Evolutionary conservation across 2,113 vertebrate species (phyloP), one percentile per base, ranked within the genome.

Genomic region (Lepus europaeus): DNA sequence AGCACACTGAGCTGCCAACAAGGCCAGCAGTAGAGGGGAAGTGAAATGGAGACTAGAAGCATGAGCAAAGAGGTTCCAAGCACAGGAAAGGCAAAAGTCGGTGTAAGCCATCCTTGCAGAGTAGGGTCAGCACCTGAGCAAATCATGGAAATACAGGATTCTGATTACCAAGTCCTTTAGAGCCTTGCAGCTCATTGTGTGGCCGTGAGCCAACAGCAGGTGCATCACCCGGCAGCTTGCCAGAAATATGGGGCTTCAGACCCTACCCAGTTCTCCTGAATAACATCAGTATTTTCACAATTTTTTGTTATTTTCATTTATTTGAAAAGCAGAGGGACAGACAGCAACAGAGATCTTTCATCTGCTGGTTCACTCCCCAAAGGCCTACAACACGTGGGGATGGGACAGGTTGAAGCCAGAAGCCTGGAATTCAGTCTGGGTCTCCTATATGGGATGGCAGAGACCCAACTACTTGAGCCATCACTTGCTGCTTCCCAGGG

Each of bases 211-310:
- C 31, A 86, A 31, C 68, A 84, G 10, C 27, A 36, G 45, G 31
- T 61, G 66, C 49, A 49, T n/a, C 36, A 76, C 1, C 11, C 29
- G 29, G 36, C 27, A 90, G 91, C 33, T 91, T 70, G 27, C 25
- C 53, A 73, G 87, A 93, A 91, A 91, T 33, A 84, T 1, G 73
- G 68, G 77, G 49, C 45, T 77, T 77, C 79, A n/a, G n/a, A 13
- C 39, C 17, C 76, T 17, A 31, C 61, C 12, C 33, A 53, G 51
- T 76, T 91, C 33, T 33, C 33, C 82, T n/a, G 45, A 45, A 45
- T 6, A 45, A 45, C 45, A 45, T 45, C 45, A 45, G 17, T 19
- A 14, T 19, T 59, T 14, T 19, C 14, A 59, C 19, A 59, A 17
- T 59, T 17, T 59, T 59, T 59, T 14, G 9, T 59, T 59, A 59